These are phyloP conservation scores for Isaurus tuberculatus DNA, from an alignment of 92 coral and sea anemone genomes.

Conservation along the genomic window DNA sequence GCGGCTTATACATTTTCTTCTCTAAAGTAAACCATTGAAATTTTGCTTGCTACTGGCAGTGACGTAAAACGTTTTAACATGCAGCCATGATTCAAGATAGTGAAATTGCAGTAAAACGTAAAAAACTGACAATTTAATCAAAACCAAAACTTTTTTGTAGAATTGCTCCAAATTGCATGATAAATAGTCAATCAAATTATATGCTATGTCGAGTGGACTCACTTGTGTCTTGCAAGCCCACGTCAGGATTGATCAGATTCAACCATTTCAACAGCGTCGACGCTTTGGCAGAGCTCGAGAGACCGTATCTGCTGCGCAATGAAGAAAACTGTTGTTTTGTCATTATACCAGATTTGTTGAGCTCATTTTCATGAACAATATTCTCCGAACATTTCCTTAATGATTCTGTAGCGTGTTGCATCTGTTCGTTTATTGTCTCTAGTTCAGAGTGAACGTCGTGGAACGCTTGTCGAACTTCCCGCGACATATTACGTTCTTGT, in stretches of 20 bases:
- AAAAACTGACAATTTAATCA: too few relatives aligned
- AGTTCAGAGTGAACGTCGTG: conserved; percentile 72
- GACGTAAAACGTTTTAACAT: too few relatives aligned
- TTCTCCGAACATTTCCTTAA: conserved; percentile 83
- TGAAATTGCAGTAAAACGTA: too few relatives aligned
- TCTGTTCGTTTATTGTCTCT: conserved; percentile 65
- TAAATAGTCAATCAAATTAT: background rate
- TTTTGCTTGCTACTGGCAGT: too few relatives aligned
- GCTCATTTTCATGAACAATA: conserved; percentile 71
- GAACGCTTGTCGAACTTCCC: conserved; percentile 71
- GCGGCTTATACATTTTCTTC: too few relatives aligned
- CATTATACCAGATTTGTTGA: conserved; percentile 61
- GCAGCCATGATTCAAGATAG: too few relatives aligned
- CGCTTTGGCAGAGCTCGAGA: conserved; percentile 23
- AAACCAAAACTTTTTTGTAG: too few relatives aligned
- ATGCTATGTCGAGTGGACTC: background rate
- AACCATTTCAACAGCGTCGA: conserved; percentile 83
- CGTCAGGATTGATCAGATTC: conserved; percentile 49
- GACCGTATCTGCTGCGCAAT: conserved; percentile 38
- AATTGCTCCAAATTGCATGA: background rate
- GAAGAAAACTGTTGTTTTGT: conserved; percentile 64
- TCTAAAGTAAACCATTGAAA: too few relatives aligned
- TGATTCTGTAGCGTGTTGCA: conserved; percentile 79
- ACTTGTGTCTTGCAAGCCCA: conserved; percentile 23
- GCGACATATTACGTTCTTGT: conserved; percentile 59